Conservation (phyloP, 2,797 vertebrate genomes). For the Molothrus ater region DNA sequence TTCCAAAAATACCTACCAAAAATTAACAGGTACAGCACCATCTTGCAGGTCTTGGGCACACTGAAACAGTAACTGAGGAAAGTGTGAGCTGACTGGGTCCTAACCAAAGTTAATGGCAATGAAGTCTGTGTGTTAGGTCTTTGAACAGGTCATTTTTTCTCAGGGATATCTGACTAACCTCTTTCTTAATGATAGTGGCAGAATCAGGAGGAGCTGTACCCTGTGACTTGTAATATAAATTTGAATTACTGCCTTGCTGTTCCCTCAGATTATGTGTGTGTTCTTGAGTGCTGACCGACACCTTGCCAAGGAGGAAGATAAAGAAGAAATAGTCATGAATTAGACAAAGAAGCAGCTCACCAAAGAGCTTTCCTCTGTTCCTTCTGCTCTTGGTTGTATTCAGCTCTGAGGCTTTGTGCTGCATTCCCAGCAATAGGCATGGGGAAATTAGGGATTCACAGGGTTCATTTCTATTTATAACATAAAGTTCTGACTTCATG, state of each 20-base stretch:
- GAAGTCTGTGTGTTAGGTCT: neutral
- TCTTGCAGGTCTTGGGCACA: neutral
- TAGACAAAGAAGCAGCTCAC: slow-evolving; percentile 12
- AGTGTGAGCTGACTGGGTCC: neutral
- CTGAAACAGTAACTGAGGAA: neutral
- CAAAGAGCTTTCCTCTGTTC: slow-evolving; percentile 3
- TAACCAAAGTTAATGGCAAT: neutral
- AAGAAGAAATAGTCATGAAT: slow-evolving; percentile 5
- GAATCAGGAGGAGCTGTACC: neutral
- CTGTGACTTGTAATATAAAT: neutral
- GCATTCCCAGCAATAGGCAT: neutral
- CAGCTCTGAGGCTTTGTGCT: neutral
- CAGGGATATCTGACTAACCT: neutral
- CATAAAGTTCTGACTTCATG: neutral
- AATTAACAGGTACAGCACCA: neutral
- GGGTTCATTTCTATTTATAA: neutral
- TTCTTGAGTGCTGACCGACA: neutral
- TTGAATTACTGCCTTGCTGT: slow-evolving; percentile 34
- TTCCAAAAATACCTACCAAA: neutral
- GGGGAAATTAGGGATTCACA: neutral
- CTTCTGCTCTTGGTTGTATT: slow-evolving; percentile 28
- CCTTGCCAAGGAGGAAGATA: slow-evolving; percentile 28
- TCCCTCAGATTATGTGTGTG: neutral
- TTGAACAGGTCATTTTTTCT: neutral
- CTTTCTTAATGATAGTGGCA: neutral